Conservation (phyloP, 1,140 invertebrate genomes). For the Trachelipus rathkii region DNA sequence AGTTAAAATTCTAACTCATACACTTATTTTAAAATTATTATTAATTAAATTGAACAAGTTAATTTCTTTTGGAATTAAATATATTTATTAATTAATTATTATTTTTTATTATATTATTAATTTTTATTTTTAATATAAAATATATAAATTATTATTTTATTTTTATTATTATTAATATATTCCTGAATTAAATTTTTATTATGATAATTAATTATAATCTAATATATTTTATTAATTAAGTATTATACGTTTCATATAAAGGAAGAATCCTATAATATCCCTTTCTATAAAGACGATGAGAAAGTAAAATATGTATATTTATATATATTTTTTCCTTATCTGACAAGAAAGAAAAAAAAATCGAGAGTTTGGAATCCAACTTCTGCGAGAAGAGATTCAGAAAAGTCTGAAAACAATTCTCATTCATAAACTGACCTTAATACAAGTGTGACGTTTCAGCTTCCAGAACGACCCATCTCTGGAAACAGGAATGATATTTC, state of each 20-base stretch:
- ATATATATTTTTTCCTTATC: background rate
- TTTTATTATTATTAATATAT: too few relatives aligned
- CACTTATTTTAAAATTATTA: too few relatives aligned
- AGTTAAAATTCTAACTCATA: too few relatives aligned
- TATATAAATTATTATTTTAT: too few relatives aligned
- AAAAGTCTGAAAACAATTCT: conserved; percentile 11
- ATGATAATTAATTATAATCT: too few relatives aligned
- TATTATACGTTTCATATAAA: background rate
- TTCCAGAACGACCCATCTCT: conserved; percentile 5
- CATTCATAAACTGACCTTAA: conserved; percentile 13
- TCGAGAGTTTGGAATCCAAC: background rate
- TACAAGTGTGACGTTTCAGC: conserved; percentile 9
- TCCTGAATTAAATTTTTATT: too few relatives aligned
- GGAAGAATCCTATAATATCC: background rate
- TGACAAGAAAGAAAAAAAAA: background rate
- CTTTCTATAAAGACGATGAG: background rate
- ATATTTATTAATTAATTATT: too few relatives aligned
- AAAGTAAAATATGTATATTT: background rate
- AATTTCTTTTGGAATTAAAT: too few relatives aligned
- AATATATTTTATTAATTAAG: too few relatives aligned
- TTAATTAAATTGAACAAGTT: too few relatives aligned
- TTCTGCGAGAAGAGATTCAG: conserved; percentile 1
- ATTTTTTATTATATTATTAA: too few relatives aligned
- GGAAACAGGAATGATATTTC: conserved; percentile 7
- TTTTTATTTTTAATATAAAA: too few relatives aligned